Base-by-base conservation (phyloP, 2,888 invertebrate genomes). In the Artemia sinica region DNA sequence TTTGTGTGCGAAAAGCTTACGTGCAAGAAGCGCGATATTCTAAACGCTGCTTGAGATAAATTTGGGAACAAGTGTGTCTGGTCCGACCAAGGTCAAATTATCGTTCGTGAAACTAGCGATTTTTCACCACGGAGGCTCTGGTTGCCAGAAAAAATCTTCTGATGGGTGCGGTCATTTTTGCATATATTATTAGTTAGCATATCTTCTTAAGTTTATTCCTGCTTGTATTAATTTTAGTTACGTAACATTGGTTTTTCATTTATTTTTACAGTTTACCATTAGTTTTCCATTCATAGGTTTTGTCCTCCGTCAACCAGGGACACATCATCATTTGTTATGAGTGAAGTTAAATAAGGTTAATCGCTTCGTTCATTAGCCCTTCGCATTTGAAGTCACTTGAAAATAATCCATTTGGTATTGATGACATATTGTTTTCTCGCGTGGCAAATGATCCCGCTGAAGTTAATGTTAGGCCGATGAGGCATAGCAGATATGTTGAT, bases 251-350 rank as follows among this genome's bases (percentile, higher is more conserved):
- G 18, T 18, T 18, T 18, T 18, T 18, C 52, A 12, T 13, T 52
- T 12, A 13, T 52, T n/a, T n/a, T 52, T n/a, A 52, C 52, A 12
- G n/a, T 52, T 52, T 52, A n/a, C 13, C n/a, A 52, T 52, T 52
- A 52, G n/a, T 52, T 52, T 52, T 52, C 18, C 13, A 52, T 52
- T 52, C 52, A 52, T 52, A 12, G n/a, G 52, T 52, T 52, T 12
- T 52, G 52, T 52, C n/a, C 52, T 52, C 52, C 2, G 52, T n/a
- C 52, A 52, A n/a, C 52, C 52, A n/a, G 52, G n/a, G 52, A 52
- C 52, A 13, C 52, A 12, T 52, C 52, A 52, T 52, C n/a, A 52
- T 52, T 12, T 52, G 52, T 52, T 52, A 2, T 12, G 13, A 52
- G 52, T 52, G n/a, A 52, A 52, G 52, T 52, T 52, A 13, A n/a